These are phyloP conservation scores for Macrocentrus cingulum DNA, from an alignment of 1,140 invertebrate genomes.

Conservation along the genomic window DNA sequence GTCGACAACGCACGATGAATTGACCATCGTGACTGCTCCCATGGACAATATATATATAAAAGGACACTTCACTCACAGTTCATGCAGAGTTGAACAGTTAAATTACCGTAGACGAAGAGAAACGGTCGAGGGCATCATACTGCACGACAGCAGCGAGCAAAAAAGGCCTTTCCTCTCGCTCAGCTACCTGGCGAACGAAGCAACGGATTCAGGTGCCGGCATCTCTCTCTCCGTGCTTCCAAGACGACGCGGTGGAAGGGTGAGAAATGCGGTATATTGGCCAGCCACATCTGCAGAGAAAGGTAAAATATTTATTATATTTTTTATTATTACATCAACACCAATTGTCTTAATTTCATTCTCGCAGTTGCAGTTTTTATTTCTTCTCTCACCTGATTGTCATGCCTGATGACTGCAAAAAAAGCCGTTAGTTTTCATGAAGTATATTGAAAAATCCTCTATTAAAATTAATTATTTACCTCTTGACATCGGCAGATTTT, in stretches of 20 bases:
- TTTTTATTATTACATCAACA: constrained; percentile 23
- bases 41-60: constrained; percentile 14
- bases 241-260: constrained; percentile 7
- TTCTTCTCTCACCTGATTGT: too few relatives aligned
- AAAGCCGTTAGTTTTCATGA: too few relatives aligned
- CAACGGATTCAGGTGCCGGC: neutral
- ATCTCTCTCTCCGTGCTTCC: constrained; percentile 2
- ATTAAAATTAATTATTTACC: too few relatives aligned
- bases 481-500: too few relatives aligned
- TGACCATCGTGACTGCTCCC: neutral
- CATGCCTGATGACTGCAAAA: too few relatives aligned
- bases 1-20: neutral
- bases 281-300: constrained; percentile 32
- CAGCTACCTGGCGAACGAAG: neutral
- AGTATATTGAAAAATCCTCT: too few relatives aligned
- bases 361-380: too few relatives aligned
- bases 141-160: neutral
- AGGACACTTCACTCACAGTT: neutral
- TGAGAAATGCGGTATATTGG: constrained; percentile 4
- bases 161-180: neutral
- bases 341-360: too few relatives aligned
- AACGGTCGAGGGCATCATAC: neutral
- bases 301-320: constrained; percentile 26
- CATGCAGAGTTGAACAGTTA: constrained; percentile 1
- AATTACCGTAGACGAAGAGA: constrained; percentile 4